Conservation (phyloP, 2,113 vertebrate species). For the Myiagra hebetior region DNA sequence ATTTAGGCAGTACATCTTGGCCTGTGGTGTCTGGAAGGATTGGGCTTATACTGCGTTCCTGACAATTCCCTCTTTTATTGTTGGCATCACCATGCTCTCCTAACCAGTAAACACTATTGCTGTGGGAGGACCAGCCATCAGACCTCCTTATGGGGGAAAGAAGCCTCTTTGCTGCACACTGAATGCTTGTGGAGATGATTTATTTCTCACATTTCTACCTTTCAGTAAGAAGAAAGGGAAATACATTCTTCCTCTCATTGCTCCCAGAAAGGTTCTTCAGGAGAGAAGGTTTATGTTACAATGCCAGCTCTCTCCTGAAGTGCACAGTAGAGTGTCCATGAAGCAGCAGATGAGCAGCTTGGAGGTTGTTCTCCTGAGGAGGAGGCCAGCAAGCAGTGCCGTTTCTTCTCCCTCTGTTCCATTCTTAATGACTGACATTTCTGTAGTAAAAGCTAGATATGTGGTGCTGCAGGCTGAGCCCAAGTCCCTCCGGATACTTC, state of each 20-base stretch:
- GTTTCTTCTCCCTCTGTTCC: background rate
- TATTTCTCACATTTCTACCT: background rate
- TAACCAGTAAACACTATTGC: background rate
- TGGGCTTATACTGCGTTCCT: background rate
- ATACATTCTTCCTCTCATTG: background rate
- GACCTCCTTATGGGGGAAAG: background rate
- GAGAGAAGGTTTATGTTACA: background rate
- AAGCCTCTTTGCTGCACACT: background rate
- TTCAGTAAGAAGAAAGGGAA: background rate
- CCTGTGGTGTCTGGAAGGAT: background rate
- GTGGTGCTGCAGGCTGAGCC: background rate
- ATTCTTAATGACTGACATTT: background rate
- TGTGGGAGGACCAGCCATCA: background rate
- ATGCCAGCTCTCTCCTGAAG: background rate
- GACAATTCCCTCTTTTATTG: background rate
- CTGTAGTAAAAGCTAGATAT: background rate
- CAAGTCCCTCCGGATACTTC: constrained; percentile 8
- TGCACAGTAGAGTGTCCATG: background rate
- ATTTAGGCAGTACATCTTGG: background rate
- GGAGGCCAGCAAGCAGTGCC: background rate
- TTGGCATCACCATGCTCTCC: background rate
- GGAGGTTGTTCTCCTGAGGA: background rate
- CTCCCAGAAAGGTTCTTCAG: background rate
- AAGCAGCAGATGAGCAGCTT: background rate
- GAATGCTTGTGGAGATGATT: background rate